phyloP scores from a whole-genome alignment of 1,140 invertebrate genomes.

The Sycobia sp. region DNA sequence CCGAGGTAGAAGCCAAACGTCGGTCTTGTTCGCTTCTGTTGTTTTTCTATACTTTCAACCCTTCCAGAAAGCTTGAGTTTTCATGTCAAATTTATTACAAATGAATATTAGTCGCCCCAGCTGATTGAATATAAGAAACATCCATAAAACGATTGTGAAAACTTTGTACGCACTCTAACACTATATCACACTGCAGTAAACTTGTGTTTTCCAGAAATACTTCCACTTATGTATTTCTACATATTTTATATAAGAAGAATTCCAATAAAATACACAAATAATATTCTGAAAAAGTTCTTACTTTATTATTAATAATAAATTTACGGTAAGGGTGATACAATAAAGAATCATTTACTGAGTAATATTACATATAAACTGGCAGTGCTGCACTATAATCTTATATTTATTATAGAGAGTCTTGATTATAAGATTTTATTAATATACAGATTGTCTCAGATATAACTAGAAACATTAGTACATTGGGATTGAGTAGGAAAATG shows the following conservation, averaged over 20 bases:
- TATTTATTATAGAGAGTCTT: conserved; percentile 29
- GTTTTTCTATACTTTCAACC: too few species aligned
- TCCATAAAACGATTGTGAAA: too few species aligned
- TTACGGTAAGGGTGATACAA: conserved; percentile 27
- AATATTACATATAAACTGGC: conserved; percentile 30
- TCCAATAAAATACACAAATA: conserved; percentile 21
- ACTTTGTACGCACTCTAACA: too few species aligned
- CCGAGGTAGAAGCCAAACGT: too few species aligned
- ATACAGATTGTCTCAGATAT: conserved; percentile 1
- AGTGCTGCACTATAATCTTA: conserved; percentile 20
- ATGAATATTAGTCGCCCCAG: too few species aligned
- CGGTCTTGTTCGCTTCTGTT: too few species aligned
- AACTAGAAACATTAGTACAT: too few species aligned
- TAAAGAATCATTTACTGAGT: conserved; percentile 28
- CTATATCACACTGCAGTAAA: too few species aligned
- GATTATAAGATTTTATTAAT: conserved; percentile 20
- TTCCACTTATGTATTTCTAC: conserved; percentile 18
- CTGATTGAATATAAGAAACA: too few species aligned
- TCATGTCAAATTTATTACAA: too few species aligned
- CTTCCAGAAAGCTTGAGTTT: too few species aligned
- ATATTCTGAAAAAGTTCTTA: conserved; percentile 15
- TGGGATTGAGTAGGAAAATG: too few species aligned
- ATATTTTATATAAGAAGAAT: conserved; percentile 28
- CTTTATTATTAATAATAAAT: conserved; percentile 26
- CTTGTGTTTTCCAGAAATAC: not conserved